These are phyloP conservation scores for Myopa testacea DNA, from an alignment of 2,888 invertebrate genomes.

Conservation along the genomic window DNA sequence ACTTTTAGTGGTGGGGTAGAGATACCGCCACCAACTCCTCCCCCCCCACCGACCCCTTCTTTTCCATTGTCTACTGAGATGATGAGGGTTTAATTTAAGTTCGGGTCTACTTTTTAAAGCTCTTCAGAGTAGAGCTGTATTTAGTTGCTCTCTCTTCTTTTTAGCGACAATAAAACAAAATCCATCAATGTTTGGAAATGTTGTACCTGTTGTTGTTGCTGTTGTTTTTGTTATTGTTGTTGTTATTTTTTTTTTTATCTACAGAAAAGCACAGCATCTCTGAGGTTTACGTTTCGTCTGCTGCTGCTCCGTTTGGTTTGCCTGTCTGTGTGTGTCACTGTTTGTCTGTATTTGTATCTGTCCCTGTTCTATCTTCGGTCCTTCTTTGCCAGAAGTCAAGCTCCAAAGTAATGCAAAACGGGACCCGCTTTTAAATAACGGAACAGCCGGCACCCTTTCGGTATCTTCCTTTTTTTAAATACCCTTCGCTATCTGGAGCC, in stretches of 20 bases:
- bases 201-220: too few relatives aligned
- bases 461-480: background rate
- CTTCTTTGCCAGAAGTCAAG: too few relatives aligned
- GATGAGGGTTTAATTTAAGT: slow-evolving; percentile 37
- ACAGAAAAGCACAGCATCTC: background rate
- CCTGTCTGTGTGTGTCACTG: too few relatives aligned
- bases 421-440: background rate
- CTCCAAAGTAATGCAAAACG: slow-evolving; percentile 6
- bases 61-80: background rate
- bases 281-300: background rate
- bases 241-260: background rate
- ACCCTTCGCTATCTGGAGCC: background rate
- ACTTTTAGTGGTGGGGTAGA: background rate
- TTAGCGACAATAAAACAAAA: slow-evolving; percentile 5
- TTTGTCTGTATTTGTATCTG: too few relatives aligned
- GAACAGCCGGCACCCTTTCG: background rate
- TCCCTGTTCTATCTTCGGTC: too few relatives aligned
- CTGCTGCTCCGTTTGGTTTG: too few relatives aligned
- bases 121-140: background rate
- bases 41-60: background rate
- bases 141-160: background rate
- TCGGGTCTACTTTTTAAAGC: slow-evolving; percentile 1
- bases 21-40: background rate
- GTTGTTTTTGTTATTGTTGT: background rate
- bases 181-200: slow-evolving; percentile 27